Evolutionary conservation across 1,140 invertebrate genomes (phyloP).

Genomic region (Dendrolimus kikuchii): DNA sequence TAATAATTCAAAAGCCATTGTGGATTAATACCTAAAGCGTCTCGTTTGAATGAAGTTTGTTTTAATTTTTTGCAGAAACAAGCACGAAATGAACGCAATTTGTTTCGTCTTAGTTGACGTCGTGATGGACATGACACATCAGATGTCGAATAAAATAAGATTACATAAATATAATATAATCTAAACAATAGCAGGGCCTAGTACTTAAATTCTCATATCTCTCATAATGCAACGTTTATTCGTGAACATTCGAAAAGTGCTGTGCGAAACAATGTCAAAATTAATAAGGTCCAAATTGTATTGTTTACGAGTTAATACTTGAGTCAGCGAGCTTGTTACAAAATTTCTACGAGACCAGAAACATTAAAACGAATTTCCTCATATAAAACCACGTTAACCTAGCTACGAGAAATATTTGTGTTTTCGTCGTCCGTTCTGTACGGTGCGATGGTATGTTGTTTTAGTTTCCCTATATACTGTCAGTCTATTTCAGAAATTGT

Average conservation of each 20-base stretch:
- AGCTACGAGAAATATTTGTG: constrained; percentile 22
- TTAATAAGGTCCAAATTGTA: constrained; percentile 17
- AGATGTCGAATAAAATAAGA: too few species aligned
- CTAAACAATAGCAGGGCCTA: not conserved
- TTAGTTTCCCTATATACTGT: constrained; percentile 25
- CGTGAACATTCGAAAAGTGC: not conserved
- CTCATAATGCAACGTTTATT: not conserved
- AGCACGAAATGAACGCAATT: too few species aligned
- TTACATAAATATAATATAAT: too few species aligned
- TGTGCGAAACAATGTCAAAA: constrained; percentile 12
- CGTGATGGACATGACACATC: not conserved
- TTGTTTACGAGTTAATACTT: constrained; percentile 26
- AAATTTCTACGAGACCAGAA: constrained; percentile 26
- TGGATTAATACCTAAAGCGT: too few species aligned
- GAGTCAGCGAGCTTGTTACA: constrained; percentile 19
- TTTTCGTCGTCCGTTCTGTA: constrained; percentile 18
- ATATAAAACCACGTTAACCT: constrained; percentile 25
- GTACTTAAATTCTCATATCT: constrained; percentile 1
- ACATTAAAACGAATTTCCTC: constrained; percentile 36
- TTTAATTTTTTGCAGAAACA: too few species aligned
- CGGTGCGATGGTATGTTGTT: constrained; percentile 17
- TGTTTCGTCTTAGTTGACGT: not conserved
- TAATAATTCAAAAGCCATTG: too few species aligned
- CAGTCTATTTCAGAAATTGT: constrained; percentile 20
- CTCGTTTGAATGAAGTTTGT: too few species aligned